Evolutionary conservation across 2,888 invertebrate genomes (phyloP).

Genomic region (Nemapogon koenigi): DNA sequence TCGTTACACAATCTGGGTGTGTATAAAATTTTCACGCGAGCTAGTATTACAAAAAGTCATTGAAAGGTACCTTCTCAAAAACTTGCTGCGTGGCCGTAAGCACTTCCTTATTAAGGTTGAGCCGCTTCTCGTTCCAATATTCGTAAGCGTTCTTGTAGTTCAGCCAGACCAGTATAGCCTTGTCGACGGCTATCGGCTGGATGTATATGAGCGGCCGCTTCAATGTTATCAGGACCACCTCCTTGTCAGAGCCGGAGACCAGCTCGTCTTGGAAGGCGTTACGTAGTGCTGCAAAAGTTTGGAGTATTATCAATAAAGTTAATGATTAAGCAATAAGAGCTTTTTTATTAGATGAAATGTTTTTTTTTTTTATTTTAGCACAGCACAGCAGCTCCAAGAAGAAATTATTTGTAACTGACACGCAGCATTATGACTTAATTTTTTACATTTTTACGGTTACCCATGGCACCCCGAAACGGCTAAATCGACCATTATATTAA

Average conservation of each 20-base stretch:
- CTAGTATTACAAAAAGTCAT: neutral
- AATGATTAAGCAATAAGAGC: too few relatives aligned
- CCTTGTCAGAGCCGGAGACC: constrained; percentile 82
- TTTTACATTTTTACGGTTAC: too few relatives aligned
- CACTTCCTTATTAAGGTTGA: constrained; percentile 89
- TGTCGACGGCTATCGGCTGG: constrained; percentile 97
- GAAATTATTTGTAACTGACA: too few relatives aligned
- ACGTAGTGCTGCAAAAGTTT: constrained; percentile 66
- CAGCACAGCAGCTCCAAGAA: too few relatives aligned
- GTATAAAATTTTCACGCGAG: neutral
- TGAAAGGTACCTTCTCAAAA: constrained; percentile 40
- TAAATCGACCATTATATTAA: too few relatives aligned
- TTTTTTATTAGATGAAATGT: too few relatives aligned
- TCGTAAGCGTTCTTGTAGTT: constrained; percentile 99
- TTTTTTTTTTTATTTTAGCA: too few relatives aligned
- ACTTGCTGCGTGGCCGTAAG: constrained; percentile 76
- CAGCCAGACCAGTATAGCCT: constrained; percentile 97
- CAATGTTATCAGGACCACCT: constrained; percentile 87
- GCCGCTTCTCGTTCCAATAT: constrained; percentile 97
- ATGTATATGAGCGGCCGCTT: constrained; percentile 95
- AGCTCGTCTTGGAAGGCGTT: constrained; percentile 92
- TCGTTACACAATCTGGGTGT: neutral
- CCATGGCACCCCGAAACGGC: too few relatives aligned
- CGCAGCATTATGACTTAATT: too few relatives aligned
- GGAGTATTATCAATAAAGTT: too few relatives aligned